These are phyloP conservation scores for Ornithorhynchus anatinus DNA, from an alignment of 2,113 vertebrate genomes.

Conservation along the genomic window DNA sequence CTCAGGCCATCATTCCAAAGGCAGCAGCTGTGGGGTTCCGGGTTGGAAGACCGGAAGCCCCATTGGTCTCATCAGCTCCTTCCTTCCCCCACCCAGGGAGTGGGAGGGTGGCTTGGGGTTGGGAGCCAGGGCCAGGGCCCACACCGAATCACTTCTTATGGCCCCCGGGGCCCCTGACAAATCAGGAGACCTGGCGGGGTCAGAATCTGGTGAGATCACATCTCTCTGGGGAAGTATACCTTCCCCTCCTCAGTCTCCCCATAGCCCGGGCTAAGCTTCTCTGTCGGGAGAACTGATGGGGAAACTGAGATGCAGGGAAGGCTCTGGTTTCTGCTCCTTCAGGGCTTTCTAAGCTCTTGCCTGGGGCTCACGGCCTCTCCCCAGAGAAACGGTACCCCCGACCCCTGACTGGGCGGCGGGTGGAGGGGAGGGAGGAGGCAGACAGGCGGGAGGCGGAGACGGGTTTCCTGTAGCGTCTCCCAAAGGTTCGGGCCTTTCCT, in stretches of 20 bases:
- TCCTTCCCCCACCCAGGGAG: no score
- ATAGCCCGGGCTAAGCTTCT: neutral
- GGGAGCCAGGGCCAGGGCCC: neutral
- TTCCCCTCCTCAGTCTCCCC: neutral
- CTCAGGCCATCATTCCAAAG: no score
- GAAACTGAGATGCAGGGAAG: neutral
- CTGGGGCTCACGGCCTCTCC: neutral
- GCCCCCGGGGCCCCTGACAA: neutral
- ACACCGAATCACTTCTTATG: neutral
- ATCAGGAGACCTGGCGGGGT: no score
- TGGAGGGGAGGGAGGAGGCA: neutral
- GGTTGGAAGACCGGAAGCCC: no score
- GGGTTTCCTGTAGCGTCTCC: constrained; percentile 13
- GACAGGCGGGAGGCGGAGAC: fast-evolving
- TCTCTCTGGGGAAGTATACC: no score
- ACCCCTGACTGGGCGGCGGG: neutral
- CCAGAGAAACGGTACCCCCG: neutral
- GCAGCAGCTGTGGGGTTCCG: no score
- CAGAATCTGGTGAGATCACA: no score
- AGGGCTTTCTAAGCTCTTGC: neutral
- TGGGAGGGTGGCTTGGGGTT: neutral
- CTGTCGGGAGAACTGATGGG: neutral
- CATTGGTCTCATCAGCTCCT: no score
- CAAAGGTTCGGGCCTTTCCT: constrained; percentile 46
- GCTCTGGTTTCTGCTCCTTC: neutral